Base-by-base conservation (phyloP, 2,888 invertebrate species). In the Clitarchus hookeri region DNA sequence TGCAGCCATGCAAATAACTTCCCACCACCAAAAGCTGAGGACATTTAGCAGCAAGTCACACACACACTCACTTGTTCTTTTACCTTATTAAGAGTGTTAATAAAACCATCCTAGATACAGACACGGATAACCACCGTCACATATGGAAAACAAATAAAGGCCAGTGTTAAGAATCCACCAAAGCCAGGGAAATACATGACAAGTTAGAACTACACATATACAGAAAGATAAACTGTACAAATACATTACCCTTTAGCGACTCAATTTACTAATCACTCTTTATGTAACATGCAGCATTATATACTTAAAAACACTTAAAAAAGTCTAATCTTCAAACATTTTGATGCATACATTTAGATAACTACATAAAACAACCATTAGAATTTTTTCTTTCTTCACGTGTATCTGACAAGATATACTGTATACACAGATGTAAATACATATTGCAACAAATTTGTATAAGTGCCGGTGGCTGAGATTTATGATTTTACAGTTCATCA, bases 61-160 rank as follows among this genome's bases (percentile, higher is more conserved):
- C 16, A 85, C 82, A 82, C 82, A 82, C 54, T 44, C 80, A 85
- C 48, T 83, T 77, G 85, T 83, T 44, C 26, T 84, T 87, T 95
- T 95, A 95, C 95, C 95, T 95, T 95, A 90, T 94, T 94, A 92
- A 95, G 94, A 93, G 94, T 94, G 93, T 94, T 95, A 92, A 95
- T 94, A 93, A 94, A 94, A 94, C 95, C 95, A 92, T 95, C 95
- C 95, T 95, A 94, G 88, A 88, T 87, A 88, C 87, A 88, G 88
- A 86, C 82, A 82, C 82, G 87, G 87, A 86, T 88, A 88, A 88
- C 87, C 88, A 88, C 88, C 88, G 88, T 88, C 88, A 88, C 86
- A 88, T 88, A 88, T 88, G 88, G 87, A 88, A 87, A 88, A 88
- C 88, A 88, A 88, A 88, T 79, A 88, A 86, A 86, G 86, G 88